Base-by-base conservation (phyloP, 2,797 vertebrate genomes). In the Eleutherodactylus coqui region DNA sequence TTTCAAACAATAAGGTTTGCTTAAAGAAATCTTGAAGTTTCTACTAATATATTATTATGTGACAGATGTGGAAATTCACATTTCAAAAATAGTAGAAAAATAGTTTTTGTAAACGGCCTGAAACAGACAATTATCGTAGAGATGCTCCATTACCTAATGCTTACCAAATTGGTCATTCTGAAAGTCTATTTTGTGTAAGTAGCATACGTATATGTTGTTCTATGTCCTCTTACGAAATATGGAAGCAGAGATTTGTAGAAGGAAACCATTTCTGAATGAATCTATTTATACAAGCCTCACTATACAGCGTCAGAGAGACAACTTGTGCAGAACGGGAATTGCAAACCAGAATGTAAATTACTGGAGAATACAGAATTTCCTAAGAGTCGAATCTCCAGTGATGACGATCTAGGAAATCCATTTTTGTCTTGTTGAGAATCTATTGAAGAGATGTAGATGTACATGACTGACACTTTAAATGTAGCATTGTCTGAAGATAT, bases 351-450 rank as follows among this genome's bases (percentile, higher is more conserved):
- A 58, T 75, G 51, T 36, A 64, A 62, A 55, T 34, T 10, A n/a
- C n/a, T n/a, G n/a, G n/a, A 85, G 70, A 82, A 82, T 32, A 75
- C 77, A 85, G 17, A 16, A 86, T 86, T 86, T 86, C 78, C 38
- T 73, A 86, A 86, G 55, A 80, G 24, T 19, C 67, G n/a, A 75
- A 80, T 29, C 78, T 51, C 14, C 19, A 24, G 19, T 17, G 34
- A 69, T 69, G 11, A 24, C 13, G 21, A 38, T 69, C 34, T 69
- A 38, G 36, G 24, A 24, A 69, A 21, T 2, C 38, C 19, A 41
- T 69, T 36, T 34, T 67, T 67, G 32, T 24, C 10, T 47, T 49
- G 45, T 36, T 51, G 7, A 45, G 16, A 70, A 34, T 32, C 6
- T 41, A 32, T 55, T n/a, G 51, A 62, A 79, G 32, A 78, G 10